Conservation (phyloP, 1,140 invertebrate genomes). For the Gonatopus flavifemur region DNA sequence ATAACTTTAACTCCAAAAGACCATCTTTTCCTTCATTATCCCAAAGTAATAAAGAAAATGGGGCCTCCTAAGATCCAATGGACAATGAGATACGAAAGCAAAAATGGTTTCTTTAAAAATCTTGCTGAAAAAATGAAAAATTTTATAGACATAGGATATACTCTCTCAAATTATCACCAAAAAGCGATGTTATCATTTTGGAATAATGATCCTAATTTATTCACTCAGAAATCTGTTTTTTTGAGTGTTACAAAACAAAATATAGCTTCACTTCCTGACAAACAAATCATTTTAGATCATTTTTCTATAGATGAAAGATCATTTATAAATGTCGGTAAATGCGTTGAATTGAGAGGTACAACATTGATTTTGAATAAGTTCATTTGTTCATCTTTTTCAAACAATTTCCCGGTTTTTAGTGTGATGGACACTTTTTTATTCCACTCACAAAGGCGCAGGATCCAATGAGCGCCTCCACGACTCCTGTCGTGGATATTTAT, state of each 20-base stretch:
- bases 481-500: no score
- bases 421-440: no score
- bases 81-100: no score
- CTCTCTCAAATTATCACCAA: not conserved
- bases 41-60: not conserved
- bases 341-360: not conserved
- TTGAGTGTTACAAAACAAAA: not conserved
- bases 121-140: not conserved
- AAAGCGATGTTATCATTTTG: not conserved
- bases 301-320: not conserved
- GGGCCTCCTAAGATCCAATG: not conserved
- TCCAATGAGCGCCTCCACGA: no score
- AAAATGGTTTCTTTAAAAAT: no score
- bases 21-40: not conserved
- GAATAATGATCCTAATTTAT: not conserved
- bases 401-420: not conserved
- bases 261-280: not conserved
- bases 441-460: no score
- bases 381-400: not conserved
- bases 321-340: not conserved
- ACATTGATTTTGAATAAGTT: not conserved
- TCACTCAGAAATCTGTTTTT: not conserved
- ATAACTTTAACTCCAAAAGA: constrained; percentile 10
- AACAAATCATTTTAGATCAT: not conserved
- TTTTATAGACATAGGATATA: not conserved